These are phyloP conservation scores for Chrysina gloriosa DNA, from an alignment of 2,888 invertebrate genomes.

Conservation along the genomic window DNA sequence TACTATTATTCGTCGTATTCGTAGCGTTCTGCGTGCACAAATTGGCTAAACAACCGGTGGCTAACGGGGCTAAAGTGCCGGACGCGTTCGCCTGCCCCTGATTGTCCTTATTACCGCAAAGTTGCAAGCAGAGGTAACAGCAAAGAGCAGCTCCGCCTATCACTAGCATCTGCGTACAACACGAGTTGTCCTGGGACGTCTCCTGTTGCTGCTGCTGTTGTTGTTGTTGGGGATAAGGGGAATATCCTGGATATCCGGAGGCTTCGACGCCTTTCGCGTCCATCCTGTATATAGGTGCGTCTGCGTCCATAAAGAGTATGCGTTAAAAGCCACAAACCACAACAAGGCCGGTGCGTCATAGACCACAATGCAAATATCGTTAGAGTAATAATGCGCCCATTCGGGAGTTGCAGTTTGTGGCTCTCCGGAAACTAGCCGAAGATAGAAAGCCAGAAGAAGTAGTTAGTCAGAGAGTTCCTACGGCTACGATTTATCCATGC, in stretches of 20 bases:
- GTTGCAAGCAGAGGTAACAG: slow-evolving; percentile 39
- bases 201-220: slow-evolving; percentile 20
- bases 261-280: slow-evolving; percentile 48
- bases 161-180: slow-evolving; percentile 31
- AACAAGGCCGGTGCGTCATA: slow-evolving; percentile 21
- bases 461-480: neutral
- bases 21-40: slow-evolving; percentile 30
- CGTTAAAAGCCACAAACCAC: slow-evolving; percentile 47
- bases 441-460: neutral
- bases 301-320: slow-evolving; percentile 51
- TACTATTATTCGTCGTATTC: slow-evolving; percentile 24
- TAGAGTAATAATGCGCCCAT: too few species aligned
- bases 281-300: slow-evolving; percentile 51
- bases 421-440: neutral
- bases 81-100: slow-evolving; percentile 26
- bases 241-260: slow-evolving; percentile 36
- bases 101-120: slow-evolving; percentile 33
- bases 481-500: neutral
- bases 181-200: slow-evolving; percentile 28
- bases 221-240: slow-evolving; percentile 13
- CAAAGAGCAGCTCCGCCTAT: slow-evolving; percentile 37
- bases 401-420: slow-evolving; percentile 15
- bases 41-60: slow-evolving; percentile 38
- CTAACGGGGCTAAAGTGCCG: slow-evolving; percentile 19
- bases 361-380: too few species aligned